These are phyloP conservation scores for Dissostichus mawsoni DNA, from an alignment of 2,113 vertebrate species.

Conservation along the genomic window DNA sequence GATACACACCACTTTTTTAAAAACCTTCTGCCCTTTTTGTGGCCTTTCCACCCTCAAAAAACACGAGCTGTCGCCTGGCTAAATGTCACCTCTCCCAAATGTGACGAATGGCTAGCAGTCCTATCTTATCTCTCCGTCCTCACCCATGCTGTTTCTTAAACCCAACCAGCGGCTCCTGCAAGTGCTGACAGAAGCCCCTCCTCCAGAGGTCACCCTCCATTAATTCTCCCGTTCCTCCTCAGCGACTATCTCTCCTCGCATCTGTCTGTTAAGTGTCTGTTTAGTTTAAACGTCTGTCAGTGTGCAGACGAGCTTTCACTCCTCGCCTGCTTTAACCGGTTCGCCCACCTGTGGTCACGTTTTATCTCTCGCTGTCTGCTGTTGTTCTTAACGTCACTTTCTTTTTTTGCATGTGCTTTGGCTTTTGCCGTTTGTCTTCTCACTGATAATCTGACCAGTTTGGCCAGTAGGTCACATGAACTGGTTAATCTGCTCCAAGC, in stretches of 20 bases:
- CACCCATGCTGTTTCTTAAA: conserved; percentile 35
- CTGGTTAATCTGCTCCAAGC: conserved; percentile 71
- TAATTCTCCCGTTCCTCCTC: conserved; percentile 26
- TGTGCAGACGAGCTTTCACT: conserved; percentile 45
- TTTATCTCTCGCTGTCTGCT: conserved; percentile 33
- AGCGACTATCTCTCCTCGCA: conserved; percentile 59
- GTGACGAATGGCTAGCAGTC: conserved; percentile 53
- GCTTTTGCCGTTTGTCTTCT: not conserved
- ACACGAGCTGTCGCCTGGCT: conserved; percentile 38
- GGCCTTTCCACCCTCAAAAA: conserved; percentile 26
- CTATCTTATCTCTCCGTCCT: conserved; percentile 64
- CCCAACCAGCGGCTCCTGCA: conserved; percentile 31
- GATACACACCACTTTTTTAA: not conserved
- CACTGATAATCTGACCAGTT: conserved; percentile 34
- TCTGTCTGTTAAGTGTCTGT: conserved; percentile 63
- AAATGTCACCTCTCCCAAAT: conserved; percentile 66
- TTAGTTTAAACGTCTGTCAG: conserved; percentile 59
- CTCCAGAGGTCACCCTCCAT: conserved; percentile 48
- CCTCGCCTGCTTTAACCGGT: conserved; percentile 60
- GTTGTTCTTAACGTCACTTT: conserved; percentile 35
- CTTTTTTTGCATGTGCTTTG: not conserved
- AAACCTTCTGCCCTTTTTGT: not conserved
- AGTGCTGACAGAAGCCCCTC: conserved; percentile 62
- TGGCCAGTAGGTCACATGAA: conserved; percentile 45
- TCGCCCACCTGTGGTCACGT: conserved; percentile 45